Evolutionary conservation across 2,113 vertebrate species (phyloP), one percentile per base, ranked within the genome.

Genomic region (Callionymus lyra): DNA sequence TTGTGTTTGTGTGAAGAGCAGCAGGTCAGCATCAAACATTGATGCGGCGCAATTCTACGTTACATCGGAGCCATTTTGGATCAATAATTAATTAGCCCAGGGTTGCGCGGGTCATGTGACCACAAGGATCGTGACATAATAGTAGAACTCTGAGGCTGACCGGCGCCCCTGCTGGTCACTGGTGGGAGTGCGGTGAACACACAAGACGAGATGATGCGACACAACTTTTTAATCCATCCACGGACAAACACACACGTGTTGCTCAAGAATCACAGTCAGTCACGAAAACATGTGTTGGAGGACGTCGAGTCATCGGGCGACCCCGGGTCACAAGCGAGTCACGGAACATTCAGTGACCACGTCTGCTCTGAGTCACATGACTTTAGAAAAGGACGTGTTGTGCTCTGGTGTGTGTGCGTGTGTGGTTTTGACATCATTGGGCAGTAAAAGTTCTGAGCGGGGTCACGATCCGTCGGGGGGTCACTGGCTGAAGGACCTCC

Each of bases 401-500:
- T 27, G 21, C 21, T 27, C 21, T 4, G 21, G 21, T 27, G 21
- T 27, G 21, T 42, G 16, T 8, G 21, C 4, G 21, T 27, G 21
- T 27, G 21, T 42, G 16, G 56, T 47, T 54, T 35, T 72, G 72
- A 76, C 78, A 76, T 81, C 75, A 51, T 66, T 81, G 78, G 76
- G 72, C 70, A 74, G 57, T 64, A 56, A 45, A 56, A 27, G 21
- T 27, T 27, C 21, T 8, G 4, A 27, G 12, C 19, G 21, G 40
- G n/a, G n/a, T n/a, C n/a, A n/a, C n/a, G n/a, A n/a, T n/a, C n/a
- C n/a, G n/a, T n/a, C n/a, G n/a, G n/a, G n/a, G 12, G 27, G 60
- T 55, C 59, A 78, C 17, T 65, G 53, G 49, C 53, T 53, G 61
- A 76, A 8, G 4, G 73, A 62, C 6, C 46, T 60, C 84, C 83